phyloP scores from a whole-genome alignment of 2,113 vertebrate species.

The Indicator maculatus region DNA sequence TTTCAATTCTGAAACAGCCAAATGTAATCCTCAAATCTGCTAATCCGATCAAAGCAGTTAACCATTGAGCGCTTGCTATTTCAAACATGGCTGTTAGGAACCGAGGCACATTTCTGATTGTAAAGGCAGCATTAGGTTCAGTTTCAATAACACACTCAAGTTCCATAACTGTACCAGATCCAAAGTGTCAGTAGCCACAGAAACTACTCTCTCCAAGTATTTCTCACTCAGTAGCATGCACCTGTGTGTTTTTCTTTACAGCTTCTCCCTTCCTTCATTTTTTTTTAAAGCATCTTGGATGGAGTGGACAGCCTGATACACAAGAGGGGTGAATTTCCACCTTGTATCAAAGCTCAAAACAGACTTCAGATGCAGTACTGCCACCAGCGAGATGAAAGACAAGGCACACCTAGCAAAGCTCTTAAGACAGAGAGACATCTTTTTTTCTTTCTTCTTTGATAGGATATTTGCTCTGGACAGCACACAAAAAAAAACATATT shows the following conservation, averaged over 20 bases:
- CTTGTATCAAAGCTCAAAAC: background rate
- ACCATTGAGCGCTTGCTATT: background rate
- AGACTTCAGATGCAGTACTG: background rate
- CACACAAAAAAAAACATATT: background rate
- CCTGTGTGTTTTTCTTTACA: background rate
- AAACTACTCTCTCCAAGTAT: background rate
- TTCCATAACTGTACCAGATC: background rate
- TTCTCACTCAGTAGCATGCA: background rate
- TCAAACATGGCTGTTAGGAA: background rate
- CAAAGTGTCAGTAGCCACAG: background rate
- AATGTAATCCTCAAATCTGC: conserved; percentile 1
- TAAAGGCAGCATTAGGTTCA: background rate
- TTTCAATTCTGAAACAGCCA: background rate
- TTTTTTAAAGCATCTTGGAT: background rate
- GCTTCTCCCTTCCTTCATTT: background rate
- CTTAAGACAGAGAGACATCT: background rate
- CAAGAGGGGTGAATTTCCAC: background rate
- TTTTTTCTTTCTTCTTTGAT: background rate
- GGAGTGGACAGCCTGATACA: background rate
- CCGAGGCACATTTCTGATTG: background rate
- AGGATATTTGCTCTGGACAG: background rate
- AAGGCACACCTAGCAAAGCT: background rate
- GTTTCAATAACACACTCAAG: background rate
- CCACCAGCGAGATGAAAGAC: background rate
- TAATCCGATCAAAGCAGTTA: background rate